Percentiles rank a stretch among this genome's conserved stretches.
Evolutionary conservation across 2,797 vertebrate genomes (phyloP).

Genomic region (Allobates femoralis): DNA sequence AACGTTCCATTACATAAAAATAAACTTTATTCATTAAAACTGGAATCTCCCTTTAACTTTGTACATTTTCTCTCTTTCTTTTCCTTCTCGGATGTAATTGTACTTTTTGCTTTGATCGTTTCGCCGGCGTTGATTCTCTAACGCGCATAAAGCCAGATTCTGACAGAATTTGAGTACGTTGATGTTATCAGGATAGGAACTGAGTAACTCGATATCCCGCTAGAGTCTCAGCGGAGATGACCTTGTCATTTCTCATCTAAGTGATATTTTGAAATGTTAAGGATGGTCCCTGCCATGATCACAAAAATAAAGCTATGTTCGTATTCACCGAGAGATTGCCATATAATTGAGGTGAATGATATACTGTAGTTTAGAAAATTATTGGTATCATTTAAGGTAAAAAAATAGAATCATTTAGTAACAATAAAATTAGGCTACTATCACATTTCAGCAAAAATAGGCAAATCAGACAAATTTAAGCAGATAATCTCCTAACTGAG

Average conservation of each 20-base stretch:
- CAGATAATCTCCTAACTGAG: background rate
- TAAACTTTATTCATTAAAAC: background rate
- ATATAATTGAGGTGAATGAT: background rate
- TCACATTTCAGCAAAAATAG: background rate
- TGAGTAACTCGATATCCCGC: constrained; percentile 71
- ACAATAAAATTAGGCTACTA: background rate
- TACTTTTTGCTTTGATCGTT: constrained; percentile 16
- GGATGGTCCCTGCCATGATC: constrained; percentile 9
- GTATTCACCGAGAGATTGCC: background rate
- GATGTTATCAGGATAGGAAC: constrained; percentile 76
- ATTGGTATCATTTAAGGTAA: background rate
- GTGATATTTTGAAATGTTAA: constrained; percentile 36
- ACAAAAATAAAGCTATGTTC: constrained; percentile 20
- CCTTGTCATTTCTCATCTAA: constrained; percentile 67
- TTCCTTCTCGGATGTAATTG: constrained; percentile 17
- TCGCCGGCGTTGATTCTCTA: constrained; percentile 35
- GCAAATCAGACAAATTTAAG: background rate
- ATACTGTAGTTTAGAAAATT: background rate
- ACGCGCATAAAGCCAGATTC: constrained; percentile 50
- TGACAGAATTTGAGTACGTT: constrained; percentile 67
- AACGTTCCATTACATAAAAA: no score
- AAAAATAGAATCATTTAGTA: background rate
- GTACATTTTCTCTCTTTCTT: background rate
- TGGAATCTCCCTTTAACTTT: background rate
- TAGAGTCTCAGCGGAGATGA: constrained; percentile 76